Percentiles rank a stretch among this genome's conserved stretches.
phyloP scores from a whole-genome alignment of 2,888 invertebrate genomes.

The Epirrita christyi region DNA sequence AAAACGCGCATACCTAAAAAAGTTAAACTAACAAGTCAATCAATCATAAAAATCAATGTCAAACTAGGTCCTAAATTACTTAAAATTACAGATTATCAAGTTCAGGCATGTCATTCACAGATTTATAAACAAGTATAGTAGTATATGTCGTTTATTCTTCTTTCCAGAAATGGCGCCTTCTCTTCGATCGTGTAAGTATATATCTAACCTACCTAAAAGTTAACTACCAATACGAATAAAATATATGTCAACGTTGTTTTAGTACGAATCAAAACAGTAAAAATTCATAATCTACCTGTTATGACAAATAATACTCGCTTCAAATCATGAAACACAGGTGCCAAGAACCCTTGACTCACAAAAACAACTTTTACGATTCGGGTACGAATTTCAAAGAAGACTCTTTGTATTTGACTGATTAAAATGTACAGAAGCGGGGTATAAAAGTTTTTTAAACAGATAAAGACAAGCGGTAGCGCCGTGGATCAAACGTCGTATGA shows the following conservation, averaged over 20 bases:
- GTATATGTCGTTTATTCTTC: no score
- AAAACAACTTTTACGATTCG: slow-evolving; percentile 67
- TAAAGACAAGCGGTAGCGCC: slow-evolving; percentile 67
- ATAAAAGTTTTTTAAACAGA: slow-evolving; percentile 69
- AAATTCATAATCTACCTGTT: slow-evolving; percentile 14
- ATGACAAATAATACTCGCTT: slow-evolving; percentile 16
- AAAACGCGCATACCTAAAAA: no score
- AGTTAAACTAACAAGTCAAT: no score
- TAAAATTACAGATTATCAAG: no score
- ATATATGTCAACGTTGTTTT: slow-evolving; percentile 2
- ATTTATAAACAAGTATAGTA: no score
- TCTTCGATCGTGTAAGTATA: slow-evolving; percentile 92
- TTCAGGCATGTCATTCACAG: no score
- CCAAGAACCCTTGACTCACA: slow-evolving; percentile 58
- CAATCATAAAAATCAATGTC: no score
- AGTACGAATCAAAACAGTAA: slow-evolving; percentile 10
- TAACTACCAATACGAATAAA: neutral
- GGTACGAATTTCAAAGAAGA: slow-evolving; percentile 75
- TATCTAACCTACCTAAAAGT: slow-evolving; percentile 1
- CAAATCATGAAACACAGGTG: slow-evolving; percentile 46
- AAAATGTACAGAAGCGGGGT: slow-evolving; percentile 79
- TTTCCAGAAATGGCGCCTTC: slow-evolving; percentile 94
- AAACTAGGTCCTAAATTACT: no score
- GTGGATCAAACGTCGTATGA: slow-evolving; percentile 66
- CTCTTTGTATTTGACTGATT: slow-evolving; percentile 71